A percentile compares a stretch with the other conserved stretches of the same genome.
Conservation (phyloP, 2,797 vertebrate genomes). For the Gallinago solitaria region DNA sequence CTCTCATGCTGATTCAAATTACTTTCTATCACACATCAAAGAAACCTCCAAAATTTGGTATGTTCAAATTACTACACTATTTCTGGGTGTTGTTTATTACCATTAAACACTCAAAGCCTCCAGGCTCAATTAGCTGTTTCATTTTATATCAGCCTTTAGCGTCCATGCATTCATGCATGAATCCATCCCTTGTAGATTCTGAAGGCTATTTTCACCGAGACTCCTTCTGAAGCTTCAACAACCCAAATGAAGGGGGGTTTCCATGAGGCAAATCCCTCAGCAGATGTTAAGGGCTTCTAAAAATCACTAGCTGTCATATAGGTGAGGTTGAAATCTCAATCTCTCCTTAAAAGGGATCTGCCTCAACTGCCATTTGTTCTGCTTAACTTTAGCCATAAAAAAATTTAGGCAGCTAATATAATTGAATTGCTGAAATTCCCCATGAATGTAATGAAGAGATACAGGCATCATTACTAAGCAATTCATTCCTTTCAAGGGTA, state of each 20-base stretch:
- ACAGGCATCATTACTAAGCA: background rate
- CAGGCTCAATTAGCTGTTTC: constrained; percentile 29
- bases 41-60: constrained; percentile 5
- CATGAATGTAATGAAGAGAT: background rate
- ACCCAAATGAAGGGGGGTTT: background rate
- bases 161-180: background rate
- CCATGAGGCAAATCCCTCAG: background rate
- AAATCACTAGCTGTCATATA: background rate
- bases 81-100: constrained; percentile 25
- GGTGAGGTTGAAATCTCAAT: background rate
- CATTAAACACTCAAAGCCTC: constrained; percentile 1
- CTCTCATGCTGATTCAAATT: constrained; percentile 49
- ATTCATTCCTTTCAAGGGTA: background rate
- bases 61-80: background rate
- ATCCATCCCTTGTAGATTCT: background rate
- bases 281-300: background rate
- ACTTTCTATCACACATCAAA: constrained; percentile 49
- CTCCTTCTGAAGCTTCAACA: background rate
- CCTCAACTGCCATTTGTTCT: background rate
- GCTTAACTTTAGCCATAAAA: background rate
- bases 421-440: background rate
- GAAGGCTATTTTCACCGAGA: background rate
- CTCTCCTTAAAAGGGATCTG: background rate
- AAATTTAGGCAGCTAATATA: background rate
- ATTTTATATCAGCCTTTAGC: constrained; percentile 27